Evolutionary conservation across 2,797 vertebrate genomes (phyloP), one percentile per base, ranked within the genome.

Genomic region (Falco novaeseelandiae): DNA sequence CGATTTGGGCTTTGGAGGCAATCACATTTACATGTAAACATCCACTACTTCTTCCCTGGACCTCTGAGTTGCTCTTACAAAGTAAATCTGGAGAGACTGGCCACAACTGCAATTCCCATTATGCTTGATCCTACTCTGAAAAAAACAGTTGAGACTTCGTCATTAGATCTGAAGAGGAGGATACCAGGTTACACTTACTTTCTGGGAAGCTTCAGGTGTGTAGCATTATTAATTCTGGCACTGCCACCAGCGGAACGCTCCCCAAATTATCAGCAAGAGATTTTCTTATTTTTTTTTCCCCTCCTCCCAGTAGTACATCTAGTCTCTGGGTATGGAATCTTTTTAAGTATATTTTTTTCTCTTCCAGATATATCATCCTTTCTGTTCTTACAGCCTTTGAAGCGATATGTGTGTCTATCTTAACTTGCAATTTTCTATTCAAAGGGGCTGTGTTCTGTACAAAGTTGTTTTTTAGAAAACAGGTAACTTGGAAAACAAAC

Each of bases 371-470:
- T 4, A n/a, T 32, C 38, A n/a, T 10, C 79, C 36, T 54, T n/a
- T 42, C 42, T 18, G 6, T 36, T 22, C 25, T 14, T 30, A 6
- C 59, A 87, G 27, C 62, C 32, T 66, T 61, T 73, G 10, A 65
- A 61, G 38, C 18, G 27, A 16, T 15, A 22, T 1, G 10, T 25
- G 36, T 30, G 12, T 46, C n/a, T 29, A 32, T 3, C 49, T 29
- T 23, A 49, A n/a, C 14, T 44, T 11, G 11, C 14, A 72, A 25
- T 52, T 49, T 77, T 38, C 84, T 72, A 3, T 52, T 54, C 71
- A 13, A 59, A 92, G 20, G 25, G 36, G 20, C 25, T 0, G 0
- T 2, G 26, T 25, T 76, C 26, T 18, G 14, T 10, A 66, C 22
- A 57, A 73, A 78, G 7, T 2, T 14, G 10, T 6, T 59, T 82